Percentiles rank a stretch among this genome's conserved stretches.
Conservation (phyloP, 2,888 invertebrate species). For the Mamestra brassicae region DNA sequence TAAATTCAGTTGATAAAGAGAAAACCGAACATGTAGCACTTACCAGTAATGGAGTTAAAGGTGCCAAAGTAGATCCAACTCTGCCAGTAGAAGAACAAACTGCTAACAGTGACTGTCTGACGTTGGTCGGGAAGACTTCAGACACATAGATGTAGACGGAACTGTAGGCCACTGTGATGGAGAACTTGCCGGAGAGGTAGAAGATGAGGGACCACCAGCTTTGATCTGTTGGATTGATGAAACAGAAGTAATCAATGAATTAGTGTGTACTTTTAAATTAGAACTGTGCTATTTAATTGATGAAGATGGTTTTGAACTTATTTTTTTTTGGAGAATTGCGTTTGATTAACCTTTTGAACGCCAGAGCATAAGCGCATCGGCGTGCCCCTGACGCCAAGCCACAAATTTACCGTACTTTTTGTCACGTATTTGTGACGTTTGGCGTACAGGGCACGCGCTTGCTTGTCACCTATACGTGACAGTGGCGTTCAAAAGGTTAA, state of each 20-base stretch:
- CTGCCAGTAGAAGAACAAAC: slow-evolving; percentile 92
- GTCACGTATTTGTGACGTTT: no score
- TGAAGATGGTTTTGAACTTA: not conserved
- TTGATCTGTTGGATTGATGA: slow-evolving; percentile 73
- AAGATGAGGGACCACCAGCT: slow-evolving; percentile 87
- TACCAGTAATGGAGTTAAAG: slow-evolving; percentile 92
- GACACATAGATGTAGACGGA: slow-evolving; percentile 93
- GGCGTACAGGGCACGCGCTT: no score
- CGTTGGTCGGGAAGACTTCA: slow-evolving; percentile 93
- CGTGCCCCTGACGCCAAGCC: no score
- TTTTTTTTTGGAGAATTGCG: not conserved
- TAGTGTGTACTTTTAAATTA: not conserved
- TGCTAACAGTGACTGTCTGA: slow-evolving; percentile 92
- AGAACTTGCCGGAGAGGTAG: slow-evolving; percentile 92
- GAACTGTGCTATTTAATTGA: not conserved
- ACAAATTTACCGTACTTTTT: no score
- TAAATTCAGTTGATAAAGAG: not conserved
- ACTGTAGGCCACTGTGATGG: slow-evolving; percentile 92
- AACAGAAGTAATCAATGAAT: not conserved
- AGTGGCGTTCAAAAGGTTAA: no score
- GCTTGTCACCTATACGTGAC: no score
- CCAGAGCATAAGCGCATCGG: no score
- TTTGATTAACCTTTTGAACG: no score
- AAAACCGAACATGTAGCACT: slow-evolving; percentile 62
- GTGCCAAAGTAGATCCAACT: slow-evolving; percentile 92